Conservation (phyloP, 2,888 invertebrate genomes). For the Camptogramma bilineatum region DNA sequence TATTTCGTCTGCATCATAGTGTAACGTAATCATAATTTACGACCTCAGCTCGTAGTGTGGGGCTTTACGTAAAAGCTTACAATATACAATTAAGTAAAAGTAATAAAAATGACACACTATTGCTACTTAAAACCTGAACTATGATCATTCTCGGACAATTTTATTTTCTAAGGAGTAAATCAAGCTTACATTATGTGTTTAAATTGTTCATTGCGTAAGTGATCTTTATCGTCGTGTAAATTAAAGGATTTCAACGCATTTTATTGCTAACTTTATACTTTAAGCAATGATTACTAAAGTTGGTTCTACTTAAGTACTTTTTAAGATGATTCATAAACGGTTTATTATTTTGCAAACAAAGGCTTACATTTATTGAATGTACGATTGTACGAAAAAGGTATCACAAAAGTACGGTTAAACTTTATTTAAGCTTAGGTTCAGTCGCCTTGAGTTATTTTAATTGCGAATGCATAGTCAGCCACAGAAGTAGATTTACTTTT, state of each 20-base stretch:
- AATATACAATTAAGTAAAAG: conserved; percentile 36
- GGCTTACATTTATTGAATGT: too few relatives aligned
- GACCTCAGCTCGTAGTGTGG: conserved; percentile 21
- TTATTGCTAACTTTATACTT: conserved; percentile 1
- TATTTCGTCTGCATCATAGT: conserved; percentile 22
- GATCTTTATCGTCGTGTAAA: conserved; percentile 18
- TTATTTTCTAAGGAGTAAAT: conserved; percentile 34
- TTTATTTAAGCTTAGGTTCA: conserved; percentile 3
- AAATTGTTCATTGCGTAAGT: conserved; percentile 28
- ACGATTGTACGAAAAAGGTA: too few relatives aligned
- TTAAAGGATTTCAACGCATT: conserved; percentile 21
- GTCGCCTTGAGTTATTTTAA: conserved; percentile 10
- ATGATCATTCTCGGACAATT: conserved; percentile 33
- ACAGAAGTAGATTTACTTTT: background rate
- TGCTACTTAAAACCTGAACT: conserved; percentile 37
- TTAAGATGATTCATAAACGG: too few relatives aligned
- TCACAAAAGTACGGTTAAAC: background rate
- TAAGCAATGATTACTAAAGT: background rate
- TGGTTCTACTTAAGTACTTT: too few relatives aligned
- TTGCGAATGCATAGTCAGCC: background rate
- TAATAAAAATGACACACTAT: conserved; percentile 37
- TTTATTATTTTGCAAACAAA: too few relatives aligned
- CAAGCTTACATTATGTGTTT: conserved; percentile 29
- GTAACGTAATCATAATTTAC: conserved; percentile 37
- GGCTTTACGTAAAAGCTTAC: conserved; percentile 37